phyloP scores from a whole-genome alignment of 2,113 vertebrate species.

The Eudorcas thomsonii region DNA sequence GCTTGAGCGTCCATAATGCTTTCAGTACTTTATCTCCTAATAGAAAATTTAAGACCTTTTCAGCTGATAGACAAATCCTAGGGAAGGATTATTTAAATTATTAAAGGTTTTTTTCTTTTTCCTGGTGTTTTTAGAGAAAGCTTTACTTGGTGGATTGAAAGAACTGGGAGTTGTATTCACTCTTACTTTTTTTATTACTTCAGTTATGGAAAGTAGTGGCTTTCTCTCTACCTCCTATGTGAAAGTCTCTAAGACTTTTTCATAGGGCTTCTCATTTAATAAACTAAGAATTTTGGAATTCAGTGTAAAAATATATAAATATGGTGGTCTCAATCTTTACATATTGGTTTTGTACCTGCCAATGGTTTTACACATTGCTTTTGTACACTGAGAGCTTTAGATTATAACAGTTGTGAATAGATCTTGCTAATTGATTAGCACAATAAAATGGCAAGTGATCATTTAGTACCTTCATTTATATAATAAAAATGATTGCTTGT shows the following conservation, averaged over 20 bases:
- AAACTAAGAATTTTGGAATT: constrained; percentile 42
- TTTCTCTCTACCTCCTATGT: constrained; percentile 52
- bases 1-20: neutral
- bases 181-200: constrained; percentile 65
- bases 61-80: neutral
- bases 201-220: constrained; percentile 43
- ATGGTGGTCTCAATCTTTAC: neutral
- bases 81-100: constrained; percentile 58
- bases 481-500: neutral
- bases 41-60: constrained; percentile 49
- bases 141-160: constrained; percentile 27
- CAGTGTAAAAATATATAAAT: neutral
- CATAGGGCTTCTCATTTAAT: neutral
- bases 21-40: constrained; percentile 34
- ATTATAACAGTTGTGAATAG: neutral
- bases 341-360: neutral
- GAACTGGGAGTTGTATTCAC: constrained; percentile 8
- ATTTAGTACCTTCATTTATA: constrained; percentile 9
- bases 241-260: constrained; percentile 47
- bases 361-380: neutral
- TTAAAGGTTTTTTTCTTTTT: neutral
- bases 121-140: constrained; percentile 62
- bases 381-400: neutral
- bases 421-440: neutral
- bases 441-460: neutral